Evolutionary conservation across 1,140 invertebrate genomes (phyloP), one percentile per base, ranked within the genome.

Genomic region (Zaprionus ghesquierei): DNA sequence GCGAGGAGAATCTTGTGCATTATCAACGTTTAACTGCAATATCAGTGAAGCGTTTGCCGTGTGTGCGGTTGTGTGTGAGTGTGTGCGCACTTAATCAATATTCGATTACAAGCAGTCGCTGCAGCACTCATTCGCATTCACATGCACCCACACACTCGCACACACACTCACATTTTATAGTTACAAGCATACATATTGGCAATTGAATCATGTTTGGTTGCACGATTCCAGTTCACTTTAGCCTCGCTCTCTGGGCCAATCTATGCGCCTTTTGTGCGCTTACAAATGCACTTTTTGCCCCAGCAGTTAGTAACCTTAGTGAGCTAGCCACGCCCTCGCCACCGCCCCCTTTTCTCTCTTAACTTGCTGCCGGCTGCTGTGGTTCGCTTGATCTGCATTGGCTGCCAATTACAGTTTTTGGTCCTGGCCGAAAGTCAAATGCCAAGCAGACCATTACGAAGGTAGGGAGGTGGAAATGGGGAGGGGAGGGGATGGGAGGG

Each of bases 11-110:
- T 64, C 68, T 62, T 77, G 56, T 72, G 82, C 75, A 87, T 87
- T 87, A 86, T 76, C 81, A 87, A 82, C 81, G 75, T 79, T 87
- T 79, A 87, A 82, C 82, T 82, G 82, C 76, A 87, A 73, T 76
- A 87, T 87, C 79, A 79, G 62, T 81, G 75, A 27, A 27, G 53
- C 49, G 51, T 18, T 58, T 53, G 80, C 73, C 71, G 33, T 64
- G 38, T 41, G 13, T 38, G 35, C 8, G n/a, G 15, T 0, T 38
- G 5, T 15, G n/a, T 41, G 35, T 41, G n/a, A 8, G 35, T 41
- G n/a, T 41, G 35, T 33, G 31, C 76, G 72, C 84, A 89, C 82
- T 82, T 87, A 87, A 87, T 87, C 82, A 87, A 87, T 89, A 87
- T 87, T 87, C 84, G 84, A 87, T 87, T 86, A 86, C 75, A 72